Evolutionary conservation across 2,888 invertebrate genomes (phyloP).

Genomic region (Euspilapteryx auroguttella): DNA sequence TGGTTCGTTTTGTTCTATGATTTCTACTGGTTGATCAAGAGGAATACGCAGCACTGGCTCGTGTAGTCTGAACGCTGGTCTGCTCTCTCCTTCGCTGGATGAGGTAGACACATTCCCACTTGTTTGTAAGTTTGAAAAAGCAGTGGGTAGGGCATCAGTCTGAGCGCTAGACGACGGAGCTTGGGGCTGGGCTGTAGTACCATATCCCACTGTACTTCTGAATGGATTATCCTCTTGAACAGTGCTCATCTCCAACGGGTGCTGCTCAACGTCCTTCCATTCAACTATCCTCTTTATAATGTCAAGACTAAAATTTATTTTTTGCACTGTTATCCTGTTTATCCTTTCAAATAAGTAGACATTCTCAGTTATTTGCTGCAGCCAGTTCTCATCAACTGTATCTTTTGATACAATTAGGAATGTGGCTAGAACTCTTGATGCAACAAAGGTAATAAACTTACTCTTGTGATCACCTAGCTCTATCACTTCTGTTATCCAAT

Average conservation of each 20-base stretch:
- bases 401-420: slow-evolving; percentile 84
- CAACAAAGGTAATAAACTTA: slow-evolving; percentile 79
- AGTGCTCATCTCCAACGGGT: slow-evolving; percentile 74
- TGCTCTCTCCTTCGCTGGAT: slow-evolving; percentile 18
- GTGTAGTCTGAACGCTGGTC: slow-evolving; percentile 29
- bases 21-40: slow-evolving; percentile 18
- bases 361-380: slow-evolving; percentile 76
- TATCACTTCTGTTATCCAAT: slow-evolving; percentile 82
- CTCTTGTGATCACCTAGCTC: slow-evolving; percentile 77
- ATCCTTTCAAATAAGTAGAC: slow-evolving; percentile 67
- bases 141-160: slow-evolving; percentile 35
- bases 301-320: slow-evolving; percentile 82
- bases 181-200: slow-evolving; percentile 14
- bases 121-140: slow-evolving; percentile 50
- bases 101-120: slow-evolving; percentile 36
- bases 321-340: slow-evolving; percentile 68
- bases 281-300: slow-evolving; percentile 85
- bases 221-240: slow-evolving; percentile 50
- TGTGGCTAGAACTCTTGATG: slow-evolving; percentile 78
- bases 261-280: slow-evolving; percentile 82
- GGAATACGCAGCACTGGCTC: slow-evolving; percentile 40
- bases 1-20: slow-evolving; percentile 25
- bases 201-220: slow-evolving; percentile 33
- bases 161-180: slow-evolving; percentile 28
- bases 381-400: slow-evolving; percentile 77